A percentile compares a stretch with the other conserved stretches of the same genome.
phyloP scores from a whole-genome alignment of 2,888 invertebrate genomes.

The Caenorhabditis sp. region DNA sequence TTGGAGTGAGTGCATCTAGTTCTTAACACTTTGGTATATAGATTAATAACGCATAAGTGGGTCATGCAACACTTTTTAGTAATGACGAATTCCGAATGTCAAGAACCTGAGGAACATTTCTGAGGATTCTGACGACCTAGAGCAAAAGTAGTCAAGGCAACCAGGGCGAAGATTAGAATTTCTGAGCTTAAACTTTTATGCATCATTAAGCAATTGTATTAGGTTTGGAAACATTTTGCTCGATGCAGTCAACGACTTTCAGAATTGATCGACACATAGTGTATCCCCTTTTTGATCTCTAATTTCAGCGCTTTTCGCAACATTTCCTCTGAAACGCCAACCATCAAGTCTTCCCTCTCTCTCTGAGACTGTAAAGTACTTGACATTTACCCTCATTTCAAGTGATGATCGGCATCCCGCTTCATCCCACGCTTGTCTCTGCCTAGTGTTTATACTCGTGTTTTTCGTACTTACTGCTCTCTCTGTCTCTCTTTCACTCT shows the following conservation, averaged over 20 bases:
- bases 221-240: no score
- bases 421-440: slow-evolving; percentile 47
- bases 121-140: no score
- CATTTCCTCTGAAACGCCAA: slow-evolving; percentile 23
- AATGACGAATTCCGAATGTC: slow-evolving; percentile 14
- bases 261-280: no score
- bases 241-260: no score
- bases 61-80: slow-evolving; percentile 47
- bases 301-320: not conserved
- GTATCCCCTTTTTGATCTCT: not conserved
- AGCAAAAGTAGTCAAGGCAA: no score
- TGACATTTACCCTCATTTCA: slow-evolving; percentile 50
- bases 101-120: not conserved
- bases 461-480: slow-evolving; percentile 31
- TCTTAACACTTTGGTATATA: slow-evolving; percentile 6
- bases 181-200: no score
- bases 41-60: slow-evolving; percentile 36
- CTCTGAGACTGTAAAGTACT: slow-evolving; percentile 36
- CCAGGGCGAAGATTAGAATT: no score
- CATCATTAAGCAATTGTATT: no score
- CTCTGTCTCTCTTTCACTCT: slow-evolving; percentile 8
- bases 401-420: slow-evolving; percentile 50
- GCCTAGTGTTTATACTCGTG: slow-evolving; percentile 35
- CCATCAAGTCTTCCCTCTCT: slow-evolving; percentile 2
- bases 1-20: slow-evolving; percentile 6